These are phyloP conservation scores for Nettapus auritus DNA, from an alignment of 2,113 vertebrate genomes.

Conservation along the genomic window DNA sequence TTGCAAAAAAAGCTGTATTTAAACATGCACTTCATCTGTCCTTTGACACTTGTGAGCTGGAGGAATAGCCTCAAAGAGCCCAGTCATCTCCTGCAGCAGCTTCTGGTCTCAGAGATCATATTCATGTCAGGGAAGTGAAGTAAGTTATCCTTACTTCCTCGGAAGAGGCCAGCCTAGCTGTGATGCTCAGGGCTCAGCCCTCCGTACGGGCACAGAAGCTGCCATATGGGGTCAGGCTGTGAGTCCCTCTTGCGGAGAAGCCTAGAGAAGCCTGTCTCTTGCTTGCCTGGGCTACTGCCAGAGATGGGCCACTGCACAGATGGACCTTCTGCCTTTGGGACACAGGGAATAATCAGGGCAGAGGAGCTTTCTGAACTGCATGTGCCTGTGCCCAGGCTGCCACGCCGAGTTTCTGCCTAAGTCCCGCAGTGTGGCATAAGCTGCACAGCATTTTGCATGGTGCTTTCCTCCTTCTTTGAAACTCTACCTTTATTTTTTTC, in stretches of 20 bases:
- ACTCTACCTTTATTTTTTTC: not conserved
- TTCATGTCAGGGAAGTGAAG: not conserved
- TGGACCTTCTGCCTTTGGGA: not conserved
- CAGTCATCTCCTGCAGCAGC: not conserved
- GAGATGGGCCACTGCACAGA: not conserved
- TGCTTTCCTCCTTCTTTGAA: not conserved
- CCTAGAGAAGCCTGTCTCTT: not conserved
- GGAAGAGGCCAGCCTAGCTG: not conserved
- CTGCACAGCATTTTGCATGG: not conserved
- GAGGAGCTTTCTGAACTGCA: not conserved
- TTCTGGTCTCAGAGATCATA: not conserved
- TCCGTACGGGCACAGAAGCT: not conserved
- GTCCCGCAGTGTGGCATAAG: fast-evolving
- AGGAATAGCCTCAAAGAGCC: not conserved
- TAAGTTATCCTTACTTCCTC: not conserved
- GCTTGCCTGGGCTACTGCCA: not conserved
- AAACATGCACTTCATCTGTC: not conserved
- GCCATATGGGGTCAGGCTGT: not conserved
- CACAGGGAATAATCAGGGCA: not conserved
- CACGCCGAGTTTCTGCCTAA: not conserved
- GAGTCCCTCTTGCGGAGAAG: not conserved
- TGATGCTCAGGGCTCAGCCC: not conserved
- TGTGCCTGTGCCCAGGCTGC: not conserved
- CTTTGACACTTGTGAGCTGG: not conserved
- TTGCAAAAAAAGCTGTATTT: not conserved